Evolutionary conservation across 2,113 vertebrate genomes (phyloP), one percentile per base, ranked within the genome.

Genomic region (Mus spicilegus): DNA sequence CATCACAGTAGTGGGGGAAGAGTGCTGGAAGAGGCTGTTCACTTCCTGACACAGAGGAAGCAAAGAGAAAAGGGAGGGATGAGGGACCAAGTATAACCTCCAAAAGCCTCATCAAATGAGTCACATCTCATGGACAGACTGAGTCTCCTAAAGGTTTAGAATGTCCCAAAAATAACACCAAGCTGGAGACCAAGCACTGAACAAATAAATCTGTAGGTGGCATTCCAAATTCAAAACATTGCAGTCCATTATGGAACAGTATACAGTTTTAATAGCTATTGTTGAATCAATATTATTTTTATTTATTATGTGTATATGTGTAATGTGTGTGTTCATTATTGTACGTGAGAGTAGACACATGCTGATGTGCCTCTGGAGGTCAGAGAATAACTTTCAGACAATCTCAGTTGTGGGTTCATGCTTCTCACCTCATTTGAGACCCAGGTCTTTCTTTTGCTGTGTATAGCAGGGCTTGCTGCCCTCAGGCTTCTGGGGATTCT

Each of bases 1-100:
- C 61, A 46, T 33, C 2, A 11, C 8, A 8, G 26, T 4, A 1
- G 39, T 5, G 9, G 16, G 28, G 10, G 9, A 12, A 3, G 13
- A 20, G 61, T 12, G 14, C 9, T 12, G 82, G n/a, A 67, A 86
- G 8, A 67, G 16, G 26, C 42, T 86, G 42, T 2, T 20, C 28
- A 33, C 61, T 33, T 86, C 26, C 0, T 33, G 16, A 17, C 42
- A 67, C 26, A 85, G n/a, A 65, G 26, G 61, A 20, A 33, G 17
- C 39, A 85, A 46, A 65, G 26, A 65, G 8, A 19, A 2, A 11
- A 16, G 56, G 61, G 20, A 86, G 24, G 9, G 10, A 49, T 20
- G 42, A 85, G 10, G 14, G 16, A 36, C 14, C 14, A 19, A 86
- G 5, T 33, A 19, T 13, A 33, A 33, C 9, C 26, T 86, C 19